phyloP scores from a whole-genome alignment of 1,140 invertebrate species.

The Heliconius hewitsoni region DNA sequence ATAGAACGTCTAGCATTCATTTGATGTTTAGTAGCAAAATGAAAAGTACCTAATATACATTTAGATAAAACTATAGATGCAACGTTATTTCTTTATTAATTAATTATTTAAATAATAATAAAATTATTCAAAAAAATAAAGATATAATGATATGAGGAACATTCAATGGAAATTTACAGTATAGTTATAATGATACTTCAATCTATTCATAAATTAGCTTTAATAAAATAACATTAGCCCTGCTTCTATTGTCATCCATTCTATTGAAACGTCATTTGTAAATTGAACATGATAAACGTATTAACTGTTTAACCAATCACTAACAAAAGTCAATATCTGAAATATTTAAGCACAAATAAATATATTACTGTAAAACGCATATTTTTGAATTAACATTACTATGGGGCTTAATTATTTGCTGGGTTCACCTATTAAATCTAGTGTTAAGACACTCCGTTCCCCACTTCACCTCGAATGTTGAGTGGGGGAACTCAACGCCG shows the following conservation, averaged over 20 bases:
- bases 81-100: background rate
- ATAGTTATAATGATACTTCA: background rate
- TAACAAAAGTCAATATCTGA: background rate
- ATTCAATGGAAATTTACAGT: background rate
- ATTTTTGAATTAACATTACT: no score
- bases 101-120: background rate
- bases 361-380: no score
- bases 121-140: background rate
- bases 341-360: background rate
- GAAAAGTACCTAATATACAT: background rate
- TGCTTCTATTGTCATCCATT: background rate
- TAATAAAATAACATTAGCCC: slow-evolving; percentile 1
- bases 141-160: background rate
- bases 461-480: no score
- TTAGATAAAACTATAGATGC: no score
- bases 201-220: background rate
- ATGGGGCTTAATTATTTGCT: no score
- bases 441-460: no score
- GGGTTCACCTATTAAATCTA: no score
- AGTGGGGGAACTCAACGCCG: no score
- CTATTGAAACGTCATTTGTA: background rate
- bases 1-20: background rate
- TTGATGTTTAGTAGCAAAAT: background rate
- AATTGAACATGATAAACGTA: background rate
- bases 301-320: background rate